Conservation (phyloP, 1,140 invertebrate species). For the Caenorhabditis tropicalis region DNA sequence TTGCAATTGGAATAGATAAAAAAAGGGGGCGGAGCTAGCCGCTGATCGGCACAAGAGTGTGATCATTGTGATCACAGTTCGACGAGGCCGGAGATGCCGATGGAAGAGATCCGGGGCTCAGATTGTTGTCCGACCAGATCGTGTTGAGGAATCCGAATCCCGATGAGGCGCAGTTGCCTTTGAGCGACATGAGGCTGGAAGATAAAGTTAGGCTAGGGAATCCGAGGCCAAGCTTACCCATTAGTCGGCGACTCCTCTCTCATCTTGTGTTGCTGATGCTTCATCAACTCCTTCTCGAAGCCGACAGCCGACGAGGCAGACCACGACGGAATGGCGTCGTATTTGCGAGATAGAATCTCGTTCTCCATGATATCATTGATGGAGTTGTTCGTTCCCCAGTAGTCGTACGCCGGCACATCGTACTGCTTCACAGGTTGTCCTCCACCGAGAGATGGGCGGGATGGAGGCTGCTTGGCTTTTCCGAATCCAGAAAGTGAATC, state of each 20-base stretch:
- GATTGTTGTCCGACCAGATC: constrained; percentile 15
- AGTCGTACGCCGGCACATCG: neutral
- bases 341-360: neutral
- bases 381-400: constrained; percentile 35
- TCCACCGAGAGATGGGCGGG: neutral
- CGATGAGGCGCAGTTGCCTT: constrained; percentile 8
- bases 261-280: neutral
- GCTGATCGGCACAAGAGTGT: constrained; percentile 9
- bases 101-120: constrained; percentile 3
- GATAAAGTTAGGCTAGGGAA: no score
- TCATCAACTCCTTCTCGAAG: neutral
- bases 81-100: neutral
- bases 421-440: neutral
- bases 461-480: no score
- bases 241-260: constrained; percentile 10
- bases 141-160: constrained; percentile 25
- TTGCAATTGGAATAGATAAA: neutral
- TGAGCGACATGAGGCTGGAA: constrained; percentile 16
- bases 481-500: neutral
- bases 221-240: neutral
- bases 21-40: neutral
- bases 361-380: constrained; percentile 34
- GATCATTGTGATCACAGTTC: constrained; percentile 18
- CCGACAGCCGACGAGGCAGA: neutral
- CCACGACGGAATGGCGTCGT: neutral